These are phyloP conservation scores for Trissolcus basalis DNA, from an alignment of 1,140 invertebrate genomes.

Conservation along the genomic window DNA sequence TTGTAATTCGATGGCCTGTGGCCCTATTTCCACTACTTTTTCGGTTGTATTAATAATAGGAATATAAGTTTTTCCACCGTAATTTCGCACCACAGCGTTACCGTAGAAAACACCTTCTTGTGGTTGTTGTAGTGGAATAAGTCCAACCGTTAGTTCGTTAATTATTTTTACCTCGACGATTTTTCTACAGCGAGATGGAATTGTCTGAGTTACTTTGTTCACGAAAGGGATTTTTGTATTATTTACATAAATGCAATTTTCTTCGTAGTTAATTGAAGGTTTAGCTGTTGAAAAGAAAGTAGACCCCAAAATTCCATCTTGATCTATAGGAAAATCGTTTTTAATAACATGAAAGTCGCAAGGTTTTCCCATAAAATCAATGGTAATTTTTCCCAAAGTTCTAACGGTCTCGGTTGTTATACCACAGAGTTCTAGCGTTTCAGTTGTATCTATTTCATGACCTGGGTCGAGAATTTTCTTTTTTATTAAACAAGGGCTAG, in stretches of 20 bases:
- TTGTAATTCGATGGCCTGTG: background rate
- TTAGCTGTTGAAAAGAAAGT: no score
- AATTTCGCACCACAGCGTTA: background rate
- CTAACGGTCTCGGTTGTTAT: background rate
- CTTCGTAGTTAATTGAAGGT: no score
- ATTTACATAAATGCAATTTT: no score
- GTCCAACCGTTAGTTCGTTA: background rate
- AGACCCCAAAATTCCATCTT: no score
- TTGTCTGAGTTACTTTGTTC: background rate
- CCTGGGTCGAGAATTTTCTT: background rate
- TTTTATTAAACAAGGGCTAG: constrained; percentile 3
- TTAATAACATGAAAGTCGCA: constrained; percentile 7
- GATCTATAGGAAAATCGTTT: constrained; percentile 1
- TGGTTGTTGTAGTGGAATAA: background rate
- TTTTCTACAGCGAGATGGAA: background rate
- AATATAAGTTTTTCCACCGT: no score
- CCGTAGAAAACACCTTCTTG: background rate
- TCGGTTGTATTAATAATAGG: background rate
- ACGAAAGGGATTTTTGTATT: no score
- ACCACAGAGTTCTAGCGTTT: background rate
- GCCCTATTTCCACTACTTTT: background rate
- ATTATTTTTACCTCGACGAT: background rate
- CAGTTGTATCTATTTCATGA: constrained; percentile 1
- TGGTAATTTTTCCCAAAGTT: constrained; percentile 11
- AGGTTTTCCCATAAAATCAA: constrained; percentile 6